Conservation (phyloP, 1,140 invertebrate genomes). For the Thaumatotibia leucotreta region DNA sequence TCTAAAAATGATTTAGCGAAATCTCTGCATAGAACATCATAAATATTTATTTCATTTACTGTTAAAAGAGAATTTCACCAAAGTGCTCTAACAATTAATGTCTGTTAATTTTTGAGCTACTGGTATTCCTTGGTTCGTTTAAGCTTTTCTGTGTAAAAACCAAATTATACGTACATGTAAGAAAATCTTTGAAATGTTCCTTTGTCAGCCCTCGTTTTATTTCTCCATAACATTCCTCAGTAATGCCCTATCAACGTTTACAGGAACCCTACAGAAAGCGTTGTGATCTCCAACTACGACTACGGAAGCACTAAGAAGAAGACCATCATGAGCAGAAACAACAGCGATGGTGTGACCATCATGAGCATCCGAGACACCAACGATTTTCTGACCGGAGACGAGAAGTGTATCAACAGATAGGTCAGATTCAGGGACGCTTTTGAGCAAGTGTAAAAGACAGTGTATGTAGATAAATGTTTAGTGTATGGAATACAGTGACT, state of each 20-base stretch:
- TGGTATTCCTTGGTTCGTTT: too few relatives aligned
- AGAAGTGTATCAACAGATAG: slow-evolving; percentile 61
- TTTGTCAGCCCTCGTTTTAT: too few relatives aligned
- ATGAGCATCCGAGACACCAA: slow-evolving; percentile 61
- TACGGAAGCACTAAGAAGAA: slow-evolving; percentile 69
- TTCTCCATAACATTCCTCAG: background rate
- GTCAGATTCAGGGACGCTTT: slow-evolving; percentile 1
- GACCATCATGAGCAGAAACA: slow-evolving; percentile 60
- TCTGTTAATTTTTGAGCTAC: too few relatives aligned
- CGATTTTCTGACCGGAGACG: slow-evolving; percentile 51
- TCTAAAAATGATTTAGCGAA: too few relatives aligned
- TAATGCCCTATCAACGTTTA: slow-evolving; percentile 37
- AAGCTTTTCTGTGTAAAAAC: too few relatives aligned
- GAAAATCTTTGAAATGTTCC: too few relatives aligned
- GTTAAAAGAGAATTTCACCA: too few relatives aligned
- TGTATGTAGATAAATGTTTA: slow-evolving; percentile 13
- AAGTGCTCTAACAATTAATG: too few relatives aligned
- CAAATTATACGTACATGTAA: too few relatives aligned
- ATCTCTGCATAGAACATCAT: too few relatives aligned
- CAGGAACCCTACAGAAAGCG: slow-evolving; percentile 71
- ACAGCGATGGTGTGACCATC: slow-evolving; percentile 60
- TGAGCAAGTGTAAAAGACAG: background rate
- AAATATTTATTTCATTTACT: too few relatives aligned
- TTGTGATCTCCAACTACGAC: slow-evolving; percentile 71
- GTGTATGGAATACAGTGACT: background rate